Base-by-base conservation (phyloP, 2,113 vertebrate genomes). In the Marcusenius ussheri region DNA sequence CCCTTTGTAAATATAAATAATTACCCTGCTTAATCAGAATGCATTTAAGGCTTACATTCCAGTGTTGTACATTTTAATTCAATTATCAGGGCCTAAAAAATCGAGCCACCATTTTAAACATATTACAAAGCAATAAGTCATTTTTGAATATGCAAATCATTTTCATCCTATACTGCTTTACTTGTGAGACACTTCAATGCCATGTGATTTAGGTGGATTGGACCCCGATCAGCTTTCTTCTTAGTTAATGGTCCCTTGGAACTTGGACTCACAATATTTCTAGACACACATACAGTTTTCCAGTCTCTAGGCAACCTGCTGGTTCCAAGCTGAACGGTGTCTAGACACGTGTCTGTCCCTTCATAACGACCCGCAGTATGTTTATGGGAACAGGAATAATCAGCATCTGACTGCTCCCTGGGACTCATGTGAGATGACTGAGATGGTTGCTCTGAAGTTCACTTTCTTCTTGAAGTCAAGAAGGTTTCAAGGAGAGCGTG, bases 401-500 rank as follows among this genome's bases (percentile, higher is more conserved):
- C 53, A 66, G 21, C 35, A 0, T 49, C 27, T 70, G 10, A 11
- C 62, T 31, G n/a, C 3, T 11, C 62, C 62, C 62, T 4, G 62
- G 62, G 11, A 42, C 80, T 35, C 10, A 0, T 24, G 13, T 66
- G 83, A 42, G 39, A 42, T 42, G 39, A 24, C n/a, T 31, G 19
- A 17, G 51, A 45, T 74, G 90, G 83, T 31, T 90, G 66, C 66
- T 84, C 45, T 87, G 74, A 88, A 88, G 74, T 83, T 94, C 92
- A 88, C 90, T 88, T 91, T 49, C 86, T 46, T 51, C 90, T 90
- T 42, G 89, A 89, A 91, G 92, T n/a, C n/a, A n/a, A n/a, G n/a
- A n/a, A n/a, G n/a, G n/a, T n/a, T n/a, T n/a, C n/a, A n/a, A n/a
- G 92, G 92, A 91, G 93, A 91, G 91, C 89, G 90, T 5, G 31